Evolutionary conservation across 2,888 invertebrate species (phyloP).

Genomic region (Magallana nippona): DNA sequence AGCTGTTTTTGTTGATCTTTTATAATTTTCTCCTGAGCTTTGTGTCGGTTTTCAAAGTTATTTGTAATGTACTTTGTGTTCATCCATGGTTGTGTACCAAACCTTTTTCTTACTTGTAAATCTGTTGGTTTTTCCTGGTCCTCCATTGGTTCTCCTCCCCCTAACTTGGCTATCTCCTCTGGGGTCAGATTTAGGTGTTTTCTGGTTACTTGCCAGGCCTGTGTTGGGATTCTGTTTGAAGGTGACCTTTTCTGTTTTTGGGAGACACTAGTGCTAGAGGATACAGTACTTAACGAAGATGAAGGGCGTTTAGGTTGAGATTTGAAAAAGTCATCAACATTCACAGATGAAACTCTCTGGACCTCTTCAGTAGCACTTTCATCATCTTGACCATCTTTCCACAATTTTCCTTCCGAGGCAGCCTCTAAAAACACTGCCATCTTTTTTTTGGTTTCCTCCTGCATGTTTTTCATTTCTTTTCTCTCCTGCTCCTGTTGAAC

Average conservation of each 20-base stretch:
- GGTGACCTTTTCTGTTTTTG: conserved; percentile 18
- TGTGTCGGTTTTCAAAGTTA: conserved; percentile 74
- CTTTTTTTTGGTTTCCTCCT: conserved; percentile 72
- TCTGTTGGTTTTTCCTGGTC: conserved; percentile 58
- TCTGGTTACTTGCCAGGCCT: conserved; percentile 73
- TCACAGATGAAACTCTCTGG: background rate
- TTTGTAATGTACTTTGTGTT: conserved; percentile 68
- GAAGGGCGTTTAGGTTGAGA: conserved; percentile 55
- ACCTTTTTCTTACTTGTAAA: conserved; percentile 65
- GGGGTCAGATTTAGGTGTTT: conserved; percentile 69
- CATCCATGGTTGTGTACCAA: conserved; percentile 74
- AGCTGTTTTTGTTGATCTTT: conserved; percentile 75
- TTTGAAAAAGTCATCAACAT: conserved; percentile 63
- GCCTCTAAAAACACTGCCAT: conserved; percentile 77
- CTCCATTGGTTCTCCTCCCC: conserved; percentile 54
- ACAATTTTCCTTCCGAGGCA: conserved; percentile 71
- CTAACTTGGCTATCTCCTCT: conserved; percentile 66
- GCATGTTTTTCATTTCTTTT: conserved; percentile 66
- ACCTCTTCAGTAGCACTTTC: conserved; percentile 9
- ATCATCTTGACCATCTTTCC: conserved; percentile 44
- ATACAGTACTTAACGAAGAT: conserved; percentile 48
- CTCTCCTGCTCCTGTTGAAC: conserved; percentile 67
- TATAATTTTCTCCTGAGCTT: conserved; percentile 76
- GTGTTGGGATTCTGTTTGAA: conserved; percentile 62
- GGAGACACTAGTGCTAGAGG: conserved; percentile 50